Conservation (phyloP, 2,888 invertebrate genomes). For the Drosophila mulleri region DNA sequence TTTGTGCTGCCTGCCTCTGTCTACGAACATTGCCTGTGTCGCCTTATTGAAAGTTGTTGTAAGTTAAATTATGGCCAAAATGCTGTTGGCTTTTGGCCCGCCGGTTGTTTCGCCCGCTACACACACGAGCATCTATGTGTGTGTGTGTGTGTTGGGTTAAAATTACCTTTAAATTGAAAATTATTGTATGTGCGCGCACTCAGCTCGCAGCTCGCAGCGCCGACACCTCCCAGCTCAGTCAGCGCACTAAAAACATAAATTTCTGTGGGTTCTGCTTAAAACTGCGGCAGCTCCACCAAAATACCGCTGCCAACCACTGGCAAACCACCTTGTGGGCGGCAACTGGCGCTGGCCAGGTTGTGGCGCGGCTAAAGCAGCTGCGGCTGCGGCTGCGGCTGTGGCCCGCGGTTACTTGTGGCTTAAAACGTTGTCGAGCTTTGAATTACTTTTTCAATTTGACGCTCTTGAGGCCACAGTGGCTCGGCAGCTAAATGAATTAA, state of each 20-base stretch:
- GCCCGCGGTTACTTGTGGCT: slow-evolving; percentile 51
- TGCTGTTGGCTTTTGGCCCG: slow-evolving; percentile 45
- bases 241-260: slow-evolving; percentile 68
- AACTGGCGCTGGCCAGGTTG: slow-evolving; percentile 17
- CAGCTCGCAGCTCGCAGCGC: slow-evolving; percentile 50
- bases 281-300: slow-evolving; percentile 50
- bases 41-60: slow-evolving; percentile 79
- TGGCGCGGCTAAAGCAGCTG: slow-evolving; percentile 2
- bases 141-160: slow-evolving; percentile 51
- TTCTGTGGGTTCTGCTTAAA: slow-evolving; percentile 70
- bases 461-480: slow-evolving; percentile 53
- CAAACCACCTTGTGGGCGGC: slow-evolving; percentile 7
- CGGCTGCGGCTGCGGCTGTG: no score
- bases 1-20: slow-evolving; percentile 45
- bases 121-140: background rate
- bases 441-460: slow-evolving; percentile 77
- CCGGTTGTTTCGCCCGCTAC: slow-evolving; percentile 20
- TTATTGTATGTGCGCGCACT: slow-evolving; percentile 78
- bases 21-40: slow-evolving; percentile 50
- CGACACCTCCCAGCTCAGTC: slow-evolving; percentile 32
- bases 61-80: slow-evolving; percentile 78
- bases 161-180: slow-evolving; percentile 81
- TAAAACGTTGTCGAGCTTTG: slow-evolving; percentile 56
- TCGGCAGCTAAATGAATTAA: slow-evolving; percentile 74
- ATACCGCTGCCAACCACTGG: background rate